phyloP scores from a whole-genome alignment of 2,797 vertebrate genomes.

The Peromyscus eremicus region DNA sequence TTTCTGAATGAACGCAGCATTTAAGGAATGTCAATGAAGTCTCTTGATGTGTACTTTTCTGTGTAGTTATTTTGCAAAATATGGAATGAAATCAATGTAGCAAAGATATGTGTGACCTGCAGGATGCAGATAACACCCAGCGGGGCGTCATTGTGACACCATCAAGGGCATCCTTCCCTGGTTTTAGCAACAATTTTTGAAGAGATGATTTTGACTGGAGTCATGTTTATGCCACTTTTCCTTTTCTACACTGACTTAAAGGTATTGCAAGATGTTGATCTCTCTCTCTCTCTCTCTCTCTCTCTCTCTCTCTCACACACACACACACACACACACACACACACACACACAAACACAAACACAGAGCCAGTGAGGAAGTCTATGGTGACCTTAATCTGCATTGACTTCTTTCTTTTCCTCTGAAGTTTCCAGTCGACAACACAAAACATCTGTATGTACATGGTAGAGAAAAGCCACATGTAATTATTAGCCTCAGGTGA shows the following conservation, averaged over 20 bases:
- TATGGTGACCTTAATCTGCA: not conserved
- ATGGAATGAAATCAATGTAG: not conserved
- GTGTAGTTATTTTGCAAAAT: not conserved
- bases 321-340: not conserved
- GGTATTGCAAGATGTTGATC: not conserved
- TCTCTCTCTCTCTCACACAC: not conserved
- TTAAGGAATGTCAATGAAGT: constrained; percentile 57
- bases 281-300: not conserved
- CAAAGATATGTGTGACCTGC: not conserved
- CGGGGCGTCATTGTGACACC: not conserved
- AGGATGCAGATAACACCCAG: not conserved
- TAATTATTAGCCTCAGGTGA: constrained; percentile 45
- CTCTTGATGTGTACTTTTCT: not conserved
- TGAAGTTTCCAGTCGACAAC: not conserved
- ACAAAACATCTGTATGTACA: not conserved
- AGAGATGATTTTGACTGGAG: not conserved
- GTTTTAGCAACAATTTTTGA: not conserved
- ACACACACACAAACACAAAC: not conserved
- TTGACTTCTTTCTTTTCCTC: not conserved
- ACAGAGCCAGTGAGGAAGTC: not conserved
- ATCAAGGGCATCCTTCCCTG: not conserved
- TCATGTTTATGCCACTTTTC: not conserved
- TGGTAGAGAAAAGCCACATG: not conserved
- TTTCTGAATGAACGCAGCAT: constrained; percentile 61
- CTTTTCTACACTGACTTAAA: constrained; percentile 18